phyloP scores from a whole-genome alignment of 2,113 vertebrate species.

The Myanophis thanlyinensis region DNA sequence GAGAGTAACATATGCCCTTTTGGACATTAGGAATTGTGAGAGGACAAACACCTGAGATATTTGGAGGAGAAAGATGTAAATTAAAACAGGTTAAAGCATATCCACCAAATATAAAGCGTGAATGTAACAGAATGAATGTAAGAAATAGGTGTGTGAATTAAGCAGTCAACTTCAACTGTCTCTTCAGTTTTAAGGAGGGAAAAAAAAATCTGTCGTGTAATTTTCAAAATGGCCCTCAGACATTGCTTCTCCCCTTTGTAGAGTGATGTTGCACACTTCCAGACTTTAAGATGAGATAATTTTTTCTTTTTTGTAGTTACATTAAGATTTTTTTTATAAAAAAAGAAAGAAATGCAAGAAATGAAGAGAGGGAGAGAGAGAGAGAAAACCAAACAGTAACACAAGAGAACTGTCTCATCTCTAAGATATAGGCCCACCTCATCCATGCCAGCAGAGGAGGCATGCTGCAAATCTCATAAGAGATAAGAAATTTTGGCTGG shows the following conservation, averaged over 20 bases:
- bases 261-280: neutral
- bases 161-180: neutral
- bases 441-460: no score
- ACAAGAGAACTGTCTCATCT: no score
- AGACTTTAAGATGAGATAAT: neutral
- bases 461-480: no score
- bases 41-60: neutral
- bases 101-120: neutral
- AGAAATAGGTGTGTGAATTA: neutral
- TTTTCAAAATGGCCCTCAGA: neutral
- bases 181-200: neutral
- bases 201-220: neutral
- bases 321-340: neutral
- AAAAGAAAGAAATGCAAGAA: neutral
- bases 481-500: no score
- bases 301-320: neutral
- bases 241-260: neutral
- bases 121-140: neutral
- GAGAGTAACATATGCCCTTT: neutral
- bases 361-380: neutral
- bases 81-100: neutral
- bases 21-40: neutral
- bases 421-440: no score
- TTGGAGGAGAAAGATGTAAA: neutral
- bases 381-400: neutral